Evolutionary conservation across 2,888 invertebrate species (phyloP).

Genomic region (Octonoba sinensis): DNA sequence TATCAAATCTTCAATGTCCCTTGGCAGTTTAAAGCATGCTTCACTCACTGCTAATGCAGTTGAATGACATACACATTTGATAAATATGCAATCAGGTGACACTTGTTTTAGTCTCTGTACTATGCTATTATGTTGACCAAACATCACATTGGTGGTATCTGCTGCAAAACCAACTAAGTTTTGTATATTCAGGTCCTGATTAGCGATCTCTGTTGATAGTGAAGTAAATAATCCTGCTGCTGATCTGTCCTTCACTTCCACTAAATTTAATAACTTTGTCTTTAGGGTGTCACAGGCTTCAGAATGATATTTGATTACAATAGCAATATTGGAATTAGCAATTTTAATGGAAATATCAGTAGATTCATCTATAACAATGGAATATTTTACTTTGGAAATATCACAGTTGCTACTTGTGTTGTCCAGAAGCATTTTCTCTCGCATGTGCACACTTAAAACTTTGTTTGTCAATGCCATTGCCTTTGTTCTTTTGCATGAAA

Average conservation of each 20-base stretch:
- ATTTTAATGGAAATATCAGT: background rate
- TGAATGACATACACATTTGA: slow-evolving; percentile 4
- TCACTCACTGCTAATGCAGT: slow-evolving; percentile 5
- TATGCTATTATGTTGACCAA: background rate
- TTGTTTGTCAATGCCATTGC: background rate
- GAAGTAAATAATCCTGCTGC: background rate
- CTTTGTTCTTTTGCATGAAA: slow-evolving; percentile 5
- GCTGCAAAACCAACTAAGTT: background rate
- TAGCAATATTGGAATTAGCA: background rate
- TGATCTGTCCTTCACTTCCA: background rate
- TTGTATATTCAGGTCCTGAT: background rate
- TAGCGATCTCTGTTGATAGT: background rate
- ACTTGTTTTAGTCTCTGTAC: background rate
- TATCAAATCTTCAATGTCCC: background rate
- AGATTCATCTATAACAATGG: background rate
- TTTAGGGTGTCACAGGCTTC: background rate
- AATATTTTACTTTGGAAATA: background rate
- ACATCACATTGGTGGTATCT: slow-evolving; percentile 8
- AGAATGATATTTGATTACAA: slow-evolving; percentile 1
- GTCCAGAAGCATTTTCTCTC: background rate
- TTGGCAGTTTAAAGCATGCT: background rate
- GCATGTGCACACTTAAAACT: background rate
- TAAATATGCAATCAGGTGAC: background rate
- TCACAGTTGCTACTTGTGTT: background rate
- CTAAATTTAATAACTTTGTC: background rate